These are phyloP conservation scores for Hirtodrosophila histrioides DNA, from an alignment of 2,888 invertebrate species.

Conservation along the genomic window DNA sequence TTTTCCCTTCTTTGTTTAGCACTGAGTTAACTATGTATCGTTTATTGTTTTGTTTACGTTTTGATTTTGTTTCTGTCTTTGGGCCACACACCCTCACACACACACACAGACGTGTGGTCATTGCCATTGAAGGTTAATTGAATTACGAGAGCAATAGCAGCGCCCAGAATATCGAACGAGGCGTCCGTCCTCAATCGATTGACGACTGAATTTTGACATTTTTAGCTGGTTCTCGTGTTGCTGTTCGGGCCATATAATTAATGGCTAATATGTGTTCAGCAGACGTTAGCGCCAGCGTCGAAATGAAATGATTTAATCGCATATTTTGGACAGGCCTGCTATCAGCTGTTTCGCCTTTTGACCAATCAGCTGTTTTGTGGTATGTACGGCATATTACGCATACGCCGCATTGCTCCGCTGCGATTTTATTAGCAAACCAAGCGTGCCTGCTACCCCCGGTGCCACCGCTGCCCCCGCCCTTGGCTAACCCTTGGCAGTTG, in stretches of 20 bases:
- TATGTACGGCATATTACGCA: constrained; percentile 44
- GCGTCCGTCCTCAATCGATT: constrained; percentile 38
- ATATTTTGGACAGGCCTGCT: constrained; percentile 8
- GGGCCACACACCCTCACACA: background rate
- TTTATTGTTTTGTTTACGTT: constrained; percentile 54
- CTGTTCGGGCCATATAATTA: constrained; percentile 13
- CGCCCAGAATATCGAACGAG: constrained; percentile 39
- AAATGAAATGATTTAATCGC: background rate
- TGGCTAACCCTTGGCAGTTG: constrained; percentile 5
- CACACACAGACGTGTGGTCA: constrained; percentile 25
- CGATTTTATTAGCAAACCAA: constrained; percentile 22
- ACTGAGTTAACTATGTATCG: background rate
- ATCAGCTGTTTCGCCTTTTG: constrained; percentile 11
- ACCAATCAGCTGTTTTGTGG: constrained; percentile 32
- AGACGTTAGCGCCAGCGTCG: constrained; percentile 18
- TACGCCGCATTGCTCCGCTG: constrained; percentile 48
- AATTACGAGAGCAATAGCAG: constrained; percentile 54
- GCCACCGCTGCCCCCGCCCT: background rate
- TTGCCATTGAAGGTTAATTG: constrained; percentile 72
- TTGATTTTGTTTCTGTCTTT: constrained; percentile 20
- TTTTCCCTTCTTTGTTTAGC: background rate
- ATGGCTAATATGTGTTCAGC: constrained; percentile 14
- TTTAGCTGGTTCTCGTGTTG: background rate
- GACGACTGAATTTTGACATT: constrained; percentile 11
- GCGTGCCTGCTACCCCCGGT: background rate